Conservation (phyloP, 2,888 invertebrate species). For the Pharmacophagus antenor region DNA sequence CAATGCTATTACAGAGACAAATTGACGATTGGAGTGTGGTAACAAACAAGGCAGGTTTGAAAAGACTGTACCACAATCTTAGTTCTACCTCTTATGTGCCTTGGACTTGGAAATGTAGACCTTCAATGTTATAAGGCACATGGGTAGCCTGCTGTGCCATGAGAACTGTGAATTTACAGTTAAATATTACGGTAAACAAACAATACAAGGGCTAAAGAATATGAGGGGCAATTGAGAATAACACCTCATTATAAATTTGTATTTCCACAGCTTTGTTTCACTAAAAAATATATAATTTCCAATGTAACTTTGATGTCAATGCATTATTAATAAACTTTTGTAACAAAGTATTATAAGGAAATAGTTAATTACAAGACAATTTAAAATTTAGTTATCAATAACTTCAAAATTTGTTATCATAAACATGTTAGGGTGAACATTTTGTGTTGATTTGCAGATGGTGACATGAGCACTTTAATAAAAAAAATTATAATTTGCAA, state of each 20-base stretch:
- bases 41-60: too few species aligned
- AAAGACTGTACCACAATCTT: too few species aligned
- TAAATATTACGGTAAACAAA: not conserved
- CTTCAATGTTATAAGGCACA: not conserved
- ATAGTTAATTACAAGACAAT: not conserved
- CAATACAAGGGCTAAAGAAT: not conserved
- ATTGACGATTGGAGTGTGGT: too few species aligned
- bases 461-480: too few species aligned
- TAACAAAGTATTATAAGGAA: not conserved
- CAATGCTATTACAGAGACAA: too few species aligned
- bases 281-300: not conserved
- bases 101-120: too few species aligned
- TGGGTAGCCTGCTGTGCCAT: not conserved
- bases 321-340: not conserved
- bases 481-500: too few species aligned
- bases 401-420: not conserved
- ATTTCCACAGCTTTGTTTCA: not conserved
- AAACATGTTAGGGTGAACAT: not conserved
- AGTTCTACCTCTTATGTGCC: too few species aligned
- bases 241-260: not conserved
- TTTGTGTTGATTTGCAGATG: too few species aligned
- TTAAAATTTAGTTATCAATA: not conserved
- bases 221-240: not conserved
- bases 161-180: not conserved
- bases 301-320: not conserved